Base-by-base conservation (phyloP, 2,888 invertebrate genomes). In the Thelaira solivaga region DNA sequence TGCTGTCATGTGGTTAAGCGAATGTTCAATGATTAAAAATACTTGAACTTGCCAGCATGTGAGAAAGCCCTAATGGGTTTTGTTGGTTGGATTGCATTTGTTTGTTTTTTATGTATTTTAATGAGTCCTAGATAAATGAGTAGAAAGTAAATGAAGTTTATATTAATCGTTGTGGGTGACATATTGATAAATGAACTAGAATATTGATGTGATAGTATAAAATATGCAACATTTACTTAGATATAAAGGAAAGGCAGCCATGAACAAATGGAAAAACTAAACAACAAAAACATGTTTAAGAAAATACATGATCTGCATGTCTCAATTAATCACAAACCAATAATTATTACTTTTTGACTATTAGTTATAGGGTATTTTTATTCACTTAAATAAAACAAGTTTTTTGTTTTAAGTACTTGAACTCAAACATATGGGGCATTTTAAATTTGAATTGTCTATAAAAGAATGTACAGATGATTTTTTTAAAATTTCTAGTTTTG, bases 161-260 rank as follows among this genome's bases (percentile, higher is more conserved):
- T 71, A 78, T 78, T 74, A 65, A 78, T 78, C 69, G 85, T 86
- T 86, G 84, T 82, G 83, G 83, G 86, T 85, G 86, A 84, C 85
- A 85, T 83, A 84, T 86, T 86, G 86, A 86, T 86, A 86, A 86
- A 86, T 84, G 86, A 84, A 83, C 80, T 26, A 65, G 76, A 76
- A 68, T 81, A 69, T 73, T 73, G 64, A 39, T 34, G 18, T n/a
- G 8, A 36, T 16, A 55, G 29, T 11, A 18, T 51, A 31, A 57
- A 16, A 22, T n/a, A n/a, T n/a, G 53, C 71, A 64, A 26, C 29
- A 51, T 45, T 13, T 18, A 24, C 10, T 65, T 69, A 62, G 22
- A 62, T 45, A 45, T 24, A 20, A 31, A 18, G 29, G 34, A 68
- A n/a, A 61, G 20, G 45, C 29, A 39, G 22, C 49, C 26, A 34